These are phyloP conservation scores for Pheucticus melanocephalus DNA, from an alignment of 2,113 vertebrate genomes.

Conservation along the genomic window DNA sequence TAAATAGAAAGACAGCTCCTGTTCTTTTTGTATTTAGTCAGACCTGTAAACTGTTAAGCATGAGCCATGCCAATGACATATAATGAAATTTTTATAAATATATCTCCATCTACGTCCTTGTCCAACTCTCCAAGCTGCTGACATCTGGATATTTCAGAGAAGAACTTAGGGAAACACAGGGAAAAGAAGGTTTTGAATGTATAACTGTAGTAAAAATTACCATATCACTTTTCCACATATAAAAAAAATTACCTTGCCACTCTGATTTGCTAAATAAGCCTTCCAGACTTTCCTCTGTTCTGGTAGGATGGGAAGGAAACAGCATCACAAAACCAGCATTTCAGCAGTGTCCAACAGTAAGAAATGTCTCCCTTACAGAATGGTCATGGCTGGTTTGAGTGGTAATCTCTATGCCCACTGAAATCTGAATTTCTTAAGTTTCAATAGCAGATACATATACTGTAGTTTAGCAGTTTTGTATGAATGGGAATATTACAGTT, in stretches of 20 bases:
- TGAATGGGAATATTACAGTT: neutral
- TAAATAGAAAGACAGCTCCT: neutral
- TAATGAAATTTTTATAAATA: neutral
- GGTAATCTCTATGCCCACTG: neutral
- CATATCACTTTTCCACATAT: accelerated
- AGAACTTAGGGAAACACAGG: neutral
- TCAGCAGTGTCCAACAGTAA: neutral
- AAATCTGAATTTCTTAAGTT: neutral
- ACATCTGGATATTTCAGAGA: neutral
- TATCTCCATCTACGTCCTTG: accelerated
- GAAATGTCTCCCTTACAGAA: neutral
- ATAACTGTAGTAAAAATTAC: neutral
- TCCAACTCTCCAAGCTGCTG: accelerated
- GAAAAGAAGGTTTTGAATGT: neutral
- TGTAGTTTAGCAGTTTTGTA: neutral
- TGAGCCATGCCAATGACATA: neutral
- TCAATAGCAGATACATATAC: neutral
- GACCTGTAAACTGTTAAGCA: neutral
- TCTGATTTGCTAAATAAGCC: neutral
- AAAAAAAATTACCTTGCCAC: neutral
- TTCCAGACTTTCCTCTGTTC: neutral
- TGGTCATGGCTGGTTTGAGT: neutral
- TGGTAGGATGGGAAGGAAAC: neutral
- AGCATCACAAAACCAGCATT: neutral
- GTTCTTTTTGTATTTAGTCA: neutral